Base-by-base conservation (phyloP, 2,888 invertebrate species). In the Julus scandinavius region DNA sequence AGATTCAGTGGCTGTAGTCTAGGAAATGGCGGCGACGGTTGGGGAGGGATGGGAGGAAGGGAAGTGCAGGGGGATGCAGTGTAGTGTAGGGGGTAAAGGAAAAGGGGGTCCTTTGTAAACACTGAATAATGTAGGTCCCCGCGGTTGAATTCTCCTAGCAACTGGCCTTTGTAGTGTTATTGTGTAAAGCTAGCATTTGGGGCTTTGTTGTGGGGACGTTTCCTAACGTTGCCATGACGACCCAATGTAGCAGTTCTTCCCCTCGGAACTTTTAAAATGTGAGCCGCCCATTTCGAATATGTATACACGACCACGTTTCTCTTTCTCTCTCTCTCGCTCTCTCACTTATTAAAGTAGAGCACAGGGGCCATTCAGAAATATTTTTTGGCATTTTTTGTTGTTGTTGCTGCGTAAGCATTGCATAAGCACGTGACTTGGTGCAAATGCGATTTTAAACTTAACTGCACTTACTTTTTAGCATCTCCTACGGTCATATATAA, bases 201-300 rank as follows among this genome's bases (percentile, higher is more conserved):
- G 85, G 41, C 85, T 86, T 86, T 86, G 87, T 86, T 86, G 87
- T 86, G 87, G 87, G 87, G 49, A 54, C 50, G 87, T 58, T 58
- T 58, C 29, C 58, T 40, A 49, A 54, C 15, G 87, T 86, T 86
- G 58, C 87, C 87, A 86, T 86, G 87, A 20, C 15, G 50, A 86
- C 87, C 49, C 49, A 86, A 86, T 86, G 87, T 86, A 86, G 87
- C 54, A 50, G 50, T 49, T 49, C 49, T 85, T 49, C 49, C 85
- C 49, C 85, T 85, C 72, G 72, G 72, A 72, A 72, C 72, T 72
- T 72, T 72, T 72, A 72, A 72, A 72, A 72, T 72, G 72, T 72
- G 72, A 20, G 72, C 72, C 72, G 72, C 72, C 72, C 72, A 72
- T 72, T 72, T 72, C 72, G 72, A 72, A 72, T 72, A 20, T 72